A percentile compares a stretch with the other conserved stretches of the same genome.
Evolutionary conservation across 2,113 vertebrate genomes (phyloP).

Genomic region (Vulpes ferrilata): DNA sequence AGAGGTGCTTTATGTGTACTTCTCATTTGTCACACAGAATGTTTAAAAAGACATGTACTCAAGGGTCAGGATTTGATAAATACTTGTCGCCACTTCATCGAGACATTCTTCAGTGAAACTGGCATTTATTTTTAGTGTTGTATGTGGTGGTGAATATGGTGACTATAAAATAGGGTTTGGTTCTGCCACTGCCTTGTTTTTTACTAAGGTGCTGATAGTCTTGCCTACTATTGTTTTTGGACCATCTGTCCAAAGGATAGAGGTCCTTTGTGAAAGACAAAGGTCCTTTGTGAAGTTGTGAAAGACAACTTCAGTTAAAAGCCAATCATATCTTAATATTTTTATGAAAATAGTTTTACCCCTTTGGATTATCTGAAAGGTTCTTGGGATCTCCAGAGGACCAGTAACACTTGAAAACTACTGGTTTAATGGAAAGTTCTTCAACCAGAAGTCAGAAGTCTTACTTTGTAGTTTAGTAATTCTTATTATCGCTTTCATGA

Average conservation of each 20-base stretch:
- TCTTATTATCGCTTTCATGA: slow-evolving; percentile 2
- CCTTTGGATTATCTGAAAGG: neutral
- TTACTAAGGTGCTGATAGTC: neutral
- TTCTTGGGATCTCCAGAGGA: slow-evolving; percentile 13
- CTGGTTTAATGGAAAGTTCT: slow-evolving; percentile 22
- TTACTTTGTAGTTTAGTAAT: slow-evolving; percentile 28
- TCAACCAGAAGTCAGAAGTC: slow-evolving; percentile 7
- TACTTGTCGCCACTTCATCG: neutral
- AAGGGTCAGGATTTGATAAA: slow-evolving; percentile 4
- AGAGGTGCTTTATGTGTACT: neutral
- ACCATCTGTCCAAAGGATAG: neutral
- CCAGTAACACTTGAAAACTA: neutral
- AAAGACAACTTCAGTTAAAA: neutral
- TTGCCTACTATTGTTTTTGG: neutral
- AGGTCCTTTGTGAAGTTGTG: neutral
- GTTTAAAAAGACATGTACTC: neutral
- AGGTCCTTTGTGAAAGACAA: too few species aligned
- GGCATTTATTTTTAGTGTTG: neutral
- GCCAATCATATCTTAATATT: neutral
- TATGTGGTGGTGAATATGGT: neutral
- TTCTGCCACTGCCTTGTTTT: neutral
- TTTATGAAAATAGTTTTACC: slow-evolving; percentile 19
- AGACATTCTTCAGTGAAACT: neutral
- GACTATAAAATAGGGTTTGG: neutral
- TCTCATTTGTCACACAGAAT: neutral